These are phyloP conservation scores for Dicentrarchus labrax DNA, from an alignment of 2,113 vertebrate genomes.

Conservation along the genomic window DNA sequence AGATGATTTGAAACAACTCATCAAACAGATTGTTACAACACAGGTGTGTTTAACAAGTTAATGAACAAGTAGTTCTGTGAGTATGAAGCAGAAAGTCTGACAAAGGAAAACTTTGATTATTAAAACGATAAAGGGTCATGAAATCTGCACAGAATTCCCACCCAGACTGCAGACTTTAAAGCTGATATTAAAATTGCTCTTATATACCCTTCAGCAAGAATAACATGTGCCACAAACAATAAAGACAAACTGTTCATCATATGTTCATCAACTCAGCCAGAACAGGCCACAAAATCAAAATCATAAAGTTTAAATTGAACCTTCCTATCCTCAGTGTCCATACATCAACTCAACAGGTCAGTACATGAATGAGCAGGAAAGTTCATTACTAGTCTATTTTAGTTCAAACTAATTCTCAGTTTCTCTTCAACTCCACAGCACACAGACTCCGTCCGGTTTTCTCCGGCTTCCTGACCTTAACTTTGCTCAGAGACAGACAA, in stretches of 20 bases:
- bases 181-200: background rate
- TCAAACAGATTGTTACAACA: no score
- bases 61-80: no score
- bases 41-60: no score
- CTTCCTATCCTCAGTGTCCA: background rate
- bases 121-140: no score
- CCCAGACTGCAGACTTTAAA: no score
- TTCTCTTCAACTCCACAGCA: background rate
- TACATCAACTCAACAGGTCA: background rate
- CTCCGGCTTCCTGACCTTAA: conserved; percentile 26
- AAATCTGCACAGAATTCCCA: no score
- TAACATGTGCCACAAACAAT: background rate
- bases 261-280: no score
- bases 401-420: background rate
- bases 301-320: background rate
- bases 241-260: background rate
- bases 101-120: no score
- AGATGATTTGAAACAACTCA: no score
- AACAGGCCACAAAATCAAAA: background rate
- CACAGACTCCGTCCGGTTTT: background rate
- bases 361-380: background rate
- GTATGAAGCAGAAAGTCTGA: no score
- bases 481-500: background rate
- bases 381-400: background rate
- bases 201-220: background rate